Percentiles rank a stretch among this genome's conserved stretches.
Evolutionary conservation across 2,888 invertebrate species (phyloP).

Genomic region (Oxytorus armatus): DNA sequence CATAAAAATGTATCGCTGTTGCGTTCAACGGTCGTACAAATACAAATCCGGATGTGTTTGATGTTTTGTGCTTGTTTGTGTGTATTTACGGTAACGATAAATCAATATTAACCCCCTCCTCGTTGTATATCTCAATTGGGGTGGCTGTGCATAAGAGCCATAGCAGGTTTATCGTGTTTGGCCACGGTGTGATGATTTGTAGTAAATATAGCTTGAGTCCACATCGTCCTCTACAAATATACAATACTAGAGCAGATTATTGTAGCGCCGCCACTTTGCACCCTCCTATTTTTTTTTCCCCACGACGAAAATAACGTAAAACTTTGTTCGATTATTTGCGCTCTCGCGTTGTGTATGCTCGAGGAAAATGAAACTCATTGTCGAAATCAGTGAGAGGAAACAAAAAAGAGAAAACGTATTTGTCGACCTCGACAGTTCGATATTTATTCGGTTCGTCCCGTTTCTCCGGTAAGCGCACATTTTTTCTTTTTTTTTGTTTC

Average conservation of each 20-base stretch:
- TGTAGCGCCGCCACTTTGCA: too few species aligned
- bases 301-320: too few species aligned
- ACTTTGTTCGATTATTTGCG: too few species aligned
- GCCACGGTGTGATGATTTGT: conserved; percentile 5
- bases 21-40: conserved; percentile 12
- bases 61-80: conserved; percentile 8
- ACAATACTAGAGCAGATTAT: too few species aligned
- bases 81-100: conserved; percentile 35
- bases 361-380: too few species aligned
- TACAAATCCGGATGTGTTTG: conserved; percentile 12
- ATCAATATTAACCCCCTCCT: conserved; percentile 44
- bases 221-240: not conserved
- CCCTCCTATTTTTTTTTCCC: not conserved
- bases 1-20: not conserved
- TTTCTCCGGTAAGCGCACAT: too few species aligned
- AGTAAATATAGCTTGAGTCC: conserved; percentile 8
- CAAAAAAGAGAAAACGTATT: too few species aligned
- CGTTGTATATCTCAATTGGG: conserved; percentile 34
- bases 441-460: too few species aligned
- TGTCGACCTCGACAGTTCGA: too few species aligned
- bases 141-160: not conserved
- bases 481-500: too few species aligned
- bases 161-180: conserved; percentile 24
- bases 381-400: too few species aligned
- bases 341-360: too few species aligned